Conservation (phyloP, 1,140 invertebrate genomes). For the Heterodera schachtii region DNA sequence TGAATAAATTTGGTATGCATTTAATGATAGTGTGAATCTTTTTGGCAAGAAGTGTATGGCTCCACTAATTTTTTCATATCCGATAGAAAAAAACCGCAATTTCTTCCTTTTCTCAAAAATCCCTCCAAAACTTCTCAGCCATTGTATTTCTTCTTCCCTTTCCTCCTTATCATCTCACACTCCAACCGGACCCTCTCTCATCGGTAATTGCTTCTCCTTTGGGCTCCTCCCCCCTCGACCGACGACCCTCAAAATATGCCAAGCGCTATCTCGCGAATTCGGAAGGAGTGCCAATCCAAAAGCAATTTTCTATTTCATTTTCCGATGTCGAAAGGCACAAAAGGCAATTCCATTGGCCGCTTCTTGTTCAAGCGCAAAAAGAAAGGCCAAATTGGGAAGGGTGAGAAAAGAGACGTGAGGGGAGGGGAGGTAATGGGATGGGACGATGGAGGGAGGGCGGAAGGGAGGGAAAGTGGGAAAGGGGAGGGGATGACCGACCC, state of each 20-base stretch:
- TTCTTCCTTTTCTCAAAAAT: too few species aligned
- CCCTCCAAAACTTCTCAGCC: too few species aligned
- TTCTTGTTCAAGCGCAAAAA: not conserved
- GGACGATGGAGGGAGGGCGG: not conserved
- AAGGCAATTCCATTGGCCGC: not conserved
- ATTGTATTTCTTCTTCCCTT: too few species aligned
- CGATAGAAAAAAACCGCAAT: too few species aligned
- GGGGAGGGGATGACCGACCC: not conserved
- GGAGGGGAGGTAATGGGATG: not conserved
- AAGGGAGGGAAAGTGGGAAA: not conserved
- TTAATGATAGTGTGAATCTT: too few species aligned
- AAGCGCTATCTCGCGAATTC: not conserved
- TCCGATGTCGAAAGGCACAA: not conserved
- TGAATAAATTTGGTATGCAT: too few species aligned
- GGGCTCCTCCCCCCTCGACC: not conserved
- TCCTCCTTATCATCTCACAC: too few species aligned
- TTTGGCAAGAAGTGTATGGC: too few species aligned
- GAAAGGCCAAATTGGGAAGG: not conserved
- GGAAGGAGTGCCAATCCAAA: conserved; percentile 8
- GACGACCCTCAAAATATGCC: not conserved
- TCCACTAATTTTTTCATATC: too few species aligned
- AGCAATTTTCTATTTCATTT: not conserved
- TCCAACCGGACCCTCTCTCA: too few species aligned
- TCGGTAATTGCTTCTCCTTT: too few species aligned
- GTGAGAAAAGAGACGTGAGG: not conserved